Evolutionary conservation across 2,113 vertebrate genomes (phyloP), one percentile per base, ranked within the genome.

Genomic region (Hiodon alosoides): DNA sequence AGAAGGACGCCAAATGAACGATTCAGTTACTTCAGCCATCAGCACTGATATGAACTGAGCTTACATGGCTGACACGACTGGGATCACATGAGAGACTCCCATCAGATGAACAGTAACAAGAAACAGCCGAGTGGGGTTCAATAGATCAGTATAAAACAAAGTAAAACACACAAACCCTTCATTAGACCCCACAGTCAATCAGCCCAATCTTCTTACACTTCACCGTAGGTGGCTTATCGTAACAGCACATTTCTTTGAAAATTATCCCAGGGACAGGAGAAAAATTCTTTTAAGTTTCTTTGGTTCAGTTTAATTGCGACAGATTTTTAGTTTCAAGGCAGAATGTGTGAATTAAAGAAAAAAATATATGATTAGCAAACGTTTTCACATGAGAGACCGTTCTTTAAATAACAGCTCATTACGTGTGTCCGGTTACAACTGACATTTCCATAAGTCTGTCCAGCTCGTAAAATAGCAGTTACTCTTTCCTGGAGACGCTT

Each of bases 131-230:
- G 57, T 17, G 61, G 61, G 68, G 71, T 71, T 61, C 46, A 74
- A 46, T 52, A 53, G 76, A 71, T 74, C 81, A 78, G 67, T 54
- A 57, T 77, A 55, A 69, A 69, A 48, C 58, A 77, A 78, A 79
- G 61, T 4, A 53, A 74, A 73, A 58, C 76, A 80, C 68, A 47
- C 55, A 80, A 72, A 72, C 66, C 47, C 16, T 73, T 61, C 79
- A 85, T 85, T 59, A 79, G 69, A 77, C 78, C 31, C 31, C 31
- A 31, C 31, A 31, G 31, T 31, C 31, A 82, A 86, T 86, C 79
- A 80, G 77, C 74, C 77, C 83, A 83, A 86, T 86, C 84, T 79
- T 11, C 79, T 78, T 84, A 83, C 79, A 83, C 86, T 87, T 85
- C 78, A 81, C 79, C 50, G 62, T 72, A 76, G 80, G 81, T 65